Conservation (phyloP, 2,888 invertebrate species). For the Sclerodermus sp. region DNA sequence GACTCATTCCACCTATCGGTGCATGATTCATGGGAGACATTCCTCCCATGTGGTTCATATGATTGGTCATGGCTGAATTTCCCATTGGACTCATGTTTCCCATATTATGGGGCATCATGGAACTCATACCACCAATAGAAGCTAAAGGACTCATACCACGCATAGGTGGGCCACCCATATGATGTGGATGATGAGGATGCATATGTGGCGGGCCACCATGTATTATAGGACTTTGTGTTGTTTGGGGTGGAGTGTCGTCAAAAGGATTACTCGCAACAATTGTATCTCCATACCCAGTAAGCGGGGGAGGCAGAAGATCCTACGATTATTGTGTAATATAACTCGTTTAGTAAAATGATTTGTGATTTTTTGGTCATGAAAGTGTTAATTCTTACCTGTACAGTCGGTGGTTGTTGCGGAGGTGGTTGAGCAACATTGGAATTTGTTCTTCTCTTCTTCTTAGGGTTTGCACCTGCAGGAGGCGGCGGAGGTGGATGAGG, state of each 20-base stretch:
- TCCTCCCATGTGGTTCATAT: constrained; percentile 67
- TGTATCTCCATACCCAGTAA: constrained; percentile 89
- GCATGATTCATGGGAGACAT: constrained; percentile 66
- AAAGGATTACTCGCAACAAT: constrained; percentile 94
- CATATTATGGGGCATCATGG: constrained; percentile 57
- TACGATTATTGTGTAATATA: constrained; percentile 52
- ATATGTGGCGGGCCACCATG: constrained; percentile 59
- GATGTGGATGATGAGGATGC: constrained; percentile 62
- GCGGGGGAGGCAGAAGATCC: constrained; percentile 79
- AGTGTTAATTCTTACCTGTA: constrained; percentile 47
- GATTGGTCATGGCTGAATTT: constrained; percentile 54
- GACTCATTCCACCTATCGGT: constrained; percentile 66
- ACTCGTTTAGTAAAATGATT: no score
- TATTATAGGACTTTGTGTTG: constrained; percentile 60
- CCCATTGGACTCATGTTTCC: constrained; percentile 56
- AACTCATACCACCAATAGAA: constrained; percentile 55
- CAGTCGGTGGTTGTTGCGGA: constrained; percentile 69
- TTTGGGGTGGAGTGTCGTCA: constrained; percentile 78
- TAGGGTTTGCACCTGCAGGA: constrained; percentile 80
- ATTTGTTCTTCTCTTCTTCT: constrained; percentile 81
- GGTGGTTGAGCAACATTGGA: constrained; percentile 74
- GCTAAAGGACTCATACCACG: constrained; percentile 67
- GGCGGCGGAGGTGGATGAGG: constrained; percentile 68
- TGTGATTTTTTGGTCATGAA: neutral
- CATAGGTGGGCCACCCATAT: constrained; percentile 68